Evolutionary conservation across 2,888 invertebrate genomes (phyloP).

Genomic region (Philereme transversata): DNA sequence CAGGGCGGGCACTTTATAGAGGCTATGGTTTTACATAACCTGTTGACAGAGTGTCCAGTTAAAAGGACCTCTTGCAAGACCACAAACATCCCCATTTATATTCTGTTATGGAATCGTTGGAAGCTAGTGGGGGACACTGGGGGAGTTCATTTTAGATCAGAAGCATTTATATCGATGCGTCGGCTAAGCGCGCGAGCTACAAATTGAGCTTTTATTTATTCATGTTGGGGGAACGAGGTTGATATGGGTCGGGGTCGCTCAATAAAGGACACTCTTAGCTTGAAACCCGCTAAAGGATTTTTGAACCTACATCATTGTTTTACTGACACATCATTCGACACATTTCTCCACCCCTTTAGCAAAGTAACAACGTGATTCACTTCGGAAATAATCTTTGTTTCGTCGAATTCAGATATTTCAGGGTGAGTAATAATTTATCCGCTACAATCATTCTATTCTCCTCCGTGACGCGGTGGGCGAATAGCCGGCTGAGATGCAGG

Average conservation of each 20-base stretch:
- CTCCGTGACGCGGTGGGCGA: too few relatives aligned
- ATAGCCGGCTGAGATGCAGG: too few relatives aligned
- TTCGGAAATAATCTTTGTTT: slow-evolving; percentile 13
- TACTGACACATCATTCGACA: slow-evolving; percentile 50
- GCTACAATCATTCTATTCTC: slow-evolving; percentile 13
- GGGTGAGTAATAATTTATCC: too few relatives aligned
- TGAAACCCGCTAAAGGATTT: slow-evolving; percentile 60
- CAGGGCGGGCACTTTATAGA: slow-evolving; percentile 50
- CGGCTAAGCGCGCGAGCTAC: slow-evolving; percentile 72
- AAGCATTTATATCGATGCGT: slow-evolving; percentile 65
- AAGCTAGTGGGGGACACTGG: slow-evolving; percentile 51
- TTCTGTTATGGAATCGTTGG: slow-evolving; percentile 42
- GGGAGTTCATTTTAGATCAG: slow-evolving; percentile 62
- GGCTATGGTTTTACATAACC: slow-evolving; percentile 61
- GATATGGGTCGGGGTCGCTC: slow-evolving; percentile 79
- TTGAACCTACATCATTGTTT: slow-evolving; percentile 49
- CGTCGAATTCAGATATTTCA: slow-evolving; percentile 7
- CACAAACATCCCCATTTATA: slow-evolving; percentile 34
- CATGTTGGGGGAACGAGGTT: slow-evolving; percentile 75
- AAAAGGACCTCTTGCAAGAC: slow-evolving; percentile 45
- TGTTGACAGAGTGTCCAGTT: slow-evolving; percentile 50
- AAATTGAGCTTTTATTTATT: slow-evolving; percentile 82
- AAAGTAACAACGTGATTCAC: slow-evolving; percentile 18
- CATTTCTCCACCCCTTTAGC: slow-evolving; percentile 46
- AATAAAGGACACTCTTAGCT: slow-evolving; percentile 72